These are phyloP conservation scores for Thera obeliscata DNA, from an alignment of 2,888 invertebrate genomes.

Conservation along the genomic window DNA sequence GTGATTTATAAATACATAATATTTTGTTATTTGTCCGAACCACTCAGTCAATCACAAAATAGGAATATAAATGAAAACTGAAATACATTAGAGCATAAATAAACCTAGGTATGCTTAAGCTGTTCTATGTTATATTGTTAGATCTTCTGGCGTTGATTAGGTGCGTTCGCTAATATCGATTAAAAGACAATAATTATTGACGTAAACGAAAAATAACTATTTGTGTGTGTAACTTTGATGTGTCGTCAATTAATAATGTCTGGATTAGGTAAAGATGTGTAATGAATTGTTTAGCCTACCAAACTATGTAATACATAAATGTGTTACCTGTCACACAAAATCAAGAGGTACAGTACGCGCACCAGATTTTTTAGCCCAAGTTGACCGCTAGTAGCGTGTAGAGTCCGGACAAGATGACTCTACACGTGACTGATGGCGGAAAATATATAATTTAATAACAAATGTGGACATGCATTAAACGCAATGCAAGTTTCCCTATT, in stretches of 20 bases:
- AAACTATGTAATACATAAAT: no score
- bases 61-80: neutral
- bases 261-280: neutral
- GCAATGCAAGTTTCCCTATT: no score
- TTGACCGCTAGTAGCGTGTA: no score
- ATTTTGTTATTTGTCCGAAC: neutral
- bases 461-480: no score
- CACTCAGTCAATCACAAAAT: slow-evolving; percentile 12
- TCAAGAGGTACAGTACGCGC: no score
- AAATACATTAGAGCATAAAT: neutral
- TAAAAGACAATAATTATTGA: slow-evolving; percentile 28
- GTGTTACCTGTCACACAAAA: no score
- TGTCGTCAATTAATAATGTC: slow-evolving; percentile 9
- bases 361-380: no score
- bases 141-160: neutral
- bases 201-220: slow-evolving; percentile 14
- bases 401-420: no score
- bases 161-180: slow-evolving; percentile 8
- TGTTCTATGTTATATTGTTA: neutral
- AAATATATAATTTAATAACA: no score
- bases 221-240: neutral
- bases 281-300: no score
- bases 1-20: no score
- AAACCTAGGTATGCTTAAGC: neutral
- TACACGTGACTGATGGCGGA: no score